These are phyloP conservation scores for Plodia interpunctella DNA, from an alignment of 1,140 invertebrate species.

Conservation along the genomic window DNA sequence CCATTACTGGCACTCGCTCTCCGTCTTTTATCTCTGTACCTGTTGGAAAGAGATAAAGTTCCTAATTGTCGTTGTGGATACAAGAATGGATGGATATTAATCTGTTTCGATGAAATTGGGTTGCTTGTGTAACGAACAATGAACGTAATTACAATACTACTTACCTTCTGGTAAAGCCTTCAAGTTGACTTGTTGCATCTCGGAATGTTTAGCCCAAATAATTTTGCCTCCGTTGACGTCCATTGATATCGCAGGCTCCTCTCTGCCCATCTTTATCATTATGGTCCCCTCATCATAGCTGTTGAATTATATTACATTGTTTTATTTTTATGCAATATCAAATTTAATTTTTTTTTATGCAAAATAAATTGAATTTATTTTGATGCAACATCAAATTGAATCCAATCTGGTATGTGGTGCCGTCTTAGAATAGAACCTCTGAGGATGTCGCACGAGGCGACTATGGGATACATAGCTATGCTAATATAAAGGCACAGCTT, in stretches of 20 bases:
- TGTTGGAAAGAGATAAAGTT: constrained; percentile 20
- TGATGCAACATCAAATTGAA: too few relatives aligned
- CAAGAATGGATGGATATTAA: neutral
- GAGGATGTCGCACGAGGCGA: too few relatives aligned
- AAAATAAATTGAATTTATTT: too few relatives aligned
- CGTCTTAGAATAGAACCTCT: too few relatives aligned
- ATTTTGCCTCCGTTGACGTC: constrained; percentile 98
- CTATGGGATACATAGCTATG: too few relatives aligned
- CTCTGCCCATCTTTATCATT: constrained; percentile 97
- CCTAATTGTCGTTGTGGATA: too few relatives aligned
- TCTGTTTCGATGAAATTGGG: too few relatives aligned
- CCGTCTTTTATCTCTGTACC: constrained; percentile 91
- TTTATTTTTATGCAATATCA: neutral
- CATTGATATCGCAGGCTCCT: constrained; percentile 99
- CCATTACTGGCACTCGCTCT: constrained; percentile 92
- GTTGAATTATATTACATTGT: constrained; percentile 18
- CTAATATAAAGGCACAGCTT: too few relatives aligned
- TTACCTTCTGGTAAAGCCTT: constrained; percentile 88
- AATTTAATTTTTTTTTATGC: too few relatives aligned
- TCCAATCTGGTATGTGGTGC: too few relatives aligned
- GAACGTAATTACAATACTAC: too few relatives aligned
- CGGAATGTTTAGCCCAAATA: constrained; percentile 98
- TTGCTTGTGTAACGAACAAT: too few relatives aligned
- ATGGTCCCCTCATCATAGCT: constrained; percentile 98
- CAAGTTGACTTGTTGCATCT: constrained; percentile 98